These are phyloP conservation scores for Calameuta pallipes DNA, from an alignment of 2,888 invertebrate genomes.

Conservation along the genomic window DNA sequence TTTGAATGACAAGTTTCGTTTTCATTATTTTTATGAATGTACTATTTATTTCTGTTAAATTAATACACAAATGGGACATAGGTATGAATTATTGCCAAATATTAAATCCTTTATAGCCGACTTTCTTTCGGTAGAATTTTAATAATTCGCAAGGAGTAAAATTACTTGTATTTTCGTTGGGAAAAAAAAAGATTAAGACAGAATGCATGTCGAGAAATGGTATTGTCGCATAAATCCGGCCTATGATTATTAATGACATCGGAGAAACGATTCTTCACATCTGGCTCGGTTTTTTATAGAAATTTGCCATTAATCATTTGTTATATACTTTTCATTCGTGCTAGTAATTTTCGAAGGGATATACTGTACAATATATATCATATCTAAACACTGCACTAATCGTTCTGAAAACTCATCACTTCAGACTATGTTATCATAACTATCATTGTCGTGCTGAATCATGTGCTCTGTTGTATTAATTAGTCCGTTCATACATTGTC, in stretches of 20 bases:
- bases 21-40: constrained; percentile 22
- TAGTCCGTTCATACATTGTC: not conserved
- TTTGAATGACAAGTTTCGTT: constrained; percentile 14
- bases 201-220: not conserved
- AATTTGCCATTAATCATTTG: not conserved
- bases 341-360: not conserved
- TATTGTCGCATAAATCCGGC: not conserved
- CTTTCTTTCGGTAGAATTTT: not conserved
- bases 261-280: not conserved
- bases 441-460: not conserved
- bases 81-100: constrained; percentile 15
- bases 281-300: not conserved
- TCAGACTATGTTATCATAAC: not conserved
- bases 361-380: not conserved
- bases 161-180: not conserved
- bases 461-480: not conserved
- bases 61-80: constrained; percentile 18
- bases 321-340: not conserved
- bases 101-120: not conserved
- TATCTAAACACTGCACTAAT: not conserved
- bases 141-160: not conserved
- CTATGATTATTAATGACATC: not conserved
- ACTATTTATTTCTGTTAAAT: constrained; percentile 26
- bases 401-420: not conserved
- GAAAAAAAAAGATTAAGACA: not conserved